These are phyloP conservation scores for Drosophila yakuba DNA, from an alignment of 1,140 invertebrate genomes.

Conservation along the genomic window DNA sequence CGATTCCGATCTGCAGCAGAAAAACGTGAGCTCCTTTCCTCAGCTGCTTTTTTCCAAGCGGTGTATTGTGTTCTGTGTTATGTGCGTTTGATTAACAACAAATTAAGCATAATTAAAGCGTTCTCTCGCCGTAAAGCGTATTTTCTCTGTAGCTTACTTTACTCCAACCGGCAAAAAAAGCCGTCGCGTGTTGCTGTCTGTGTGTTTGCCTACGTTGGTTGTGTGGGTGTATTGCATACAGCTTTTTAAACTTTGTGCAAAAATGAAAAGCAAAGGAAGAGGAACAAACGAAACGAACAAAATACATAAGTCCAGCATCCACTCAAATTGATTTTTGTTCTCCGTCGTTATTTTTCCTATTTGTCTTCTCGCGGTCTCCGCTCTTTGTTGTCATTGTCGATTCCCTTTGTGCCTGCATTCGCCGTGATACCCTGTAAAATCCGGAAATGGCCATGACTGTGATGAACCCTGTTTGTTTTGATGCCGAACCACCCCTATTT, in stretches of 20 bases:
- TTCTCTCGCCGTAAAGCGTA: constrained; percentile 24
- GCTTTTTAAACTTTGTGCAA: constrained; percentile 62
- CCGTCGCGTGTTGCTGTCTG: constrained; percentile 75
- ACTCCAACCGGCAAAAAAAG: constrained; percentile 65
- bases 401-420: constrained; percentile 77
- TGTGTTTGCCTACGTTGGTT: constrained; percentile 13
- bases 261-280: neutral
- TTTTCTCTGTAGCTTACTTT: constrained; percentile 39
- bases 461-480: constrained; percentile 16
- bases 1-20: constrained; percentile 41
- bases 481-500: constrained; percentile 22
- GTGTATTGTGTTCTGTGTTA: constrained; percentile 35
- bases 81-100: constrained; percentile 65
- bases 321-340: constrained; percentile 77
- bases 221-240: constrained; percentile 60
- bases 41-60: constrained; percentile 18
- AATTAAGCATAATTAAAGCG: constrained; percentile 75
- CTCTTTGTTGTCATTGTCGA: constrained; percentile 73
- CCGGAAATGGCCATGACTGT: neutral
- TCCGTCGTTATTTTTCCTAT: constrained; percentile 71
- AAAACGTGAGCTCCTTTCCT: constrained; percentile 69
- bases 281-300: constrained; percentile 23
- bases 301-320: constrained; percentile 35
- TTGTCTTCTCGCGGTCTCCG: constrained; percentile 72
- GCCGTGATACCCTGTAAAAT: constrained; percentile 29